These are phyloP conservation scores for Brachypodius melanocephalos DNA, from an alignment of 2,113 vertebrate species.

Conservation along the genomic window DNA sequence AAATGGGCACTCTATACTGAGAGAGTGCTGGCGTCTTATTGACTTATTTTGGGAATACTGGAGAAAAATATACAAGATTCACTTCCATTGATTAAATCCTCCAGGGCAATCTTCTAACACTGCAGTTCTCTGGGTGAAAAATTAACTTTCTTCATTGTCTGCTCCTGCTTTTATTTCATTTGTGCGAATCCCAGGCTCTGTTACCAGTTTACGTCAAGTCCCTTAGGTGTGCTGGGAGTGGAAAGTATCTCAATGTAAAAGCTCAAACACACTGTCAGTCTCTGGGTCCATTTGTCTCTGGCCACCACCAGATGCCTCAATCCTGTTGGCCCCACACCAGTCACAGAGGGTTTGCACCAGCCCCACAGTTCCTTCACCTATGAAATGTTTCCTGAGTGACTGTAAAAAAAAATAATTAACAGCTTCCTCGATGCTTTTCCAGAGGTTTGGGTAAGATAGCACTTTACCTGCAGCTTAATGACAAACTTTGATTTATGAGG, in stretches of 20 bases:
- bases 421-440: neutral
- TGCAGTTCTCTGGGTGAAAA: constrained; percentile 26
- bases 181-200: neutral
- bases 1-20: neutral
- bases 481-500: constrained; percentile 39
- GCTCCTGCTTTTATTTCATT: constrained; percentile 29
- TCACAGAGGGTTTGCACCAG: neutral
- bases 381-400: neutral
- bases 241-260: neutral
- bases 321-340: accelerated
- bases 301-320: accelerated
- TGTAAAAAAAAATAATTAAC: neutral
- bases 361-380: neutral
- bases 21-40: neutral
- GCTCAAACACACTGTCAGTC: neutral
- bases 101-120: constrained; percentile 6
- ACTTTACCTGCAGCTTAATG: neutral
- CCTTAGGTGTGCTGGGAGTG: neutral
- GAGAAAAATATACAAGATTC: constrained; percentile 23
- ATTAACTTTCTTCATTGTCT: constrained; percentile 27
- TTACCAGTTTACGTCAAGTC: neutral
- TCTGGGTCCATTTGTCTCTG: neutral
- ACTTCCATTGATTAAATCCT: constrained; percentile 53
- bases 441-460: neutral
- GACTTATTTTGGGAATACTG: constrained; percentile 21